A percentile compares a stretch with the other conserved stretches of the same genome.
phyloP scores from a whole-genome alignment of 2,113 vertebrate genomes.

The Seriola dumerili region DNA sequence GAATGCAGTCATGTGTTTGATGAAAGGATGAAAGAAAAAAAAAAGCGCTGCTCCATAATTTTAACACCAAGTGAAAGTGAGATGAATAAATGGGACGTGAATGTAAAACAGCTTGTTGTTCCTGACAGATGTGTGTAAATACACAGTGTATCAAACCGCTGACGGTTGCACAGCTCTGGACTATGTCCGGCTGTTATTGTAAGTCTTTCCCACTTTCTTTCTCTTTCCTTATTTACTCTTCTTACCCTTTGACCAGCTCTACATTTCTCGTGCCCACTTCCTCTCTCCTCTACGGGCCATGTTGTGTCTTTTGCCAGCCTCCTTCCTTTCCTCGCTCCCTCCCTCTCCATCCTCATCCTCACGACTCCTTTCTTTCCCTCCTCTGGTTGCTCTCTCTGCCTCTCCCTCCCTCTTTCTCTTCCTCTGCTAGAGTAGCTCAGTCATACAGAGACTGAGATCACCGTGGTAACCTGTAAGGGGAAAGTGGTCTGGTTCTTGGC shows the following conservation, averaged over 20 bases:
- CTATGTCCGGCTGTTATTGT: background rate
- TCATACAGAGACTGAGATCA: conserved; percentile 62
- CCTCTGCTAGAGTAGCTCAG: conserved; percentile 53
- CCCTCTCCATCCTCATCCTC: conserved; percentile 39
- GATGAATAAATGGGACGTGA: conserved; percentile 28
- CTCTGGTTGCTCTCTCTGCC: background rate
- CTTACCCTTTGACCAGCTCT: conserved; percentile 37
- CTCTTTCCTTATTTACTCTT: conserved; percentile 6
- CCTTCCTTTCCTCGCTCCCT: conserved; percentile 46
- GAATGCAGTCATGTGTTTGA: conserved; percentile 74
- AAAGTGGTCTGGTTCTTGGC: conserved; percentile 73
- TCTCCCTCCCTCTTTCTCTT: conserved; percentile 17
- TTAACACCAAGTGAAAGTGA: conserved; percentile 22
- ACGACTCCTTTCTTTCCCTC: conserved; percentile 48
- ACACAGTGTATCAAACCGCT: background rate
- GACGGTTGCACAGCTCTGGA: background rate
- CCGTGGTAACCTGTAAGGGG: conserved; percentile 78
- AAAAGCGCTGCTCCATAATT: conserved; percentile 42
- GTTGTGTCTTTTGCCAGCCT: conserved; percentile 53
- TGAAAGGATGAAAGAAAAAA: conserved; percentile 71
- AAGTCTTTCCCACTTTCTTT: conserved; percentile 18
- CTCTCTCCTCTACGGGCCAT: conserved; percentile 44
- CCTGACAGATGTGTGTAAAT: background rate
- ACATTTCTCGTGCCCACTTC: conserved; percentile 57
- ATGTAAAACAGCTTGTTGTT: conserved; percentile 17